Evolutionary conservation across 1,140 invertebrate species (phyloP), one percentile per base, ranked within the genome.

Genomic region (Charaxes varanes): DNA sequence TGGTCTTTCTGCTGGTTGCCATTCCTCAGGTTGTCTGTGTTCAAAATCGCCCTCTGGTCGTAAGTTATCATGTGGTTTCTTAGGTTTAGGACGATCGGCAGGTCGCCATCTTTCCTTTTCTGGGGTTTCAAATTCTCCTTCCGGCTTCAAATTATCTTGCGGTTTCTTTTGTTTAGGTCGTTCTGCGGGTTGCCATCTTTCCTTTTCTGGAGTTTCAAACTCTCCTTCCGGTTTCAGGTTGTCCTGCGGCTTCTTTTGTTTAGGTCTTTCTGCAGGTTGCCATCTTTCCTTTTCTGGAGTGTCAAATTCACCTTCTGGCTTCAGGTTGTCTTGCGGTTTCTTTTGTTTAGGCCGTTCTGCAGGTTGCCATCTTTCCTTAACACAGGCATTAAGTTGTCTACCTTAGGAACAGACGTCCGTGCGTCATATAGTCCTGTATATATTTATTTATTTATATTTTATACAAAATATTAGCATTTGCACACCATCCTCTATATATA

Each of bases 1-100:
- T 0, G 82, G 79, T 47, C 87, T 68, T 50, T 90, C 89, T n/a
- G 83, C 88, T 1, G 85, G 86, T 10, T 53, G 55, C 53, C 80
- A 86, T 44, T 79, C 54, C 23, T 86, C 70, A 4, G 74, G 69
- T 38, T 72, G 57, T 2, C 81, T 71, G 16, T 65, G 65, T 24
- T 86, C 79, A 50, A 90, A 91, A 33, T 88, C 87, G 5, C 89
- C 88, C 76, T 88, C 89, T 62, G 85, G 80, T 43, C 48, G 69
- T 1, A 89, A 49, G 63, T 90, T 90, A 56, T 90, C 89, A 32
- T 80, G 41, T 0, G 88, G 89, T 46, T 78, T 86, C n/a, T 78
- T 85, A 2, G 71, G 60, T 8, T 71, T 52, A 0, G 83, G 79
- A 45, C 88, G 66, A 48, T 90, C 89, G 6, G 81, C 88, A 0